Base-by-base conservation (phyloP, 2,113 vertebrate genomes). In the Mungos mungo region DNA sequence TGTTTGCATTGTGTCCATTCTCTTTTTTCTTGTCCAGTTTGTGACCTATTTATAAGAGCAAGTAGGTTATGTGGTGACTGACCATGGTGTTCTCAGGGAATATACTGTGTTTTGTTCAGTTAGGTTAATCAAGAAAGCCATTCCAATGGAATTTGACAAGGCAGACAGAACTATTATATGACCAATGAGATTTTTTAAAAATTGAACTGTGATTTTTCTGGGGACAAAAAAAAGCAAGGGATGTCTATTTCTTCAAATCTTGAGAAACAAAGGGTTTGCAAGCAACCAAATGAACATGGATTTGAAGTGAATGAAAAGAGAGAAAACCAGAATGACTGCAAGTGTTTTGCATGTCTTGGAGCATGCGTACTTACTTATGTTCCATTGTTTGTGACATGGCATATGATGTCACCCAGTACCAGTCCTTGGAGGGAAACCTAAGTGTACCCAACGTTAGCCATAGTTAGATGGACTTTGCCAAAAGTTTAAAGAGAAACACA, bases 401-500 rank as follows among this genome's bases (percentile, higher is more conserved):
- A 81, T 29, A 60, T 97, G 98, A 98, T 98, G 96, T 98, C 97
- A 97, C 95, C 94, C 94, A 23, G 63, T 63, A 69, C 97, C 96
- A 95, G 90, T 97, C 97, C 95, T 81, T 94, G 88, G 93, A 90
- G 93, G 27, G 97, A 95, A 90, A 82, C 94, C 93, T 74, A 81
- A 96, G 68, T 96, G 92, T 93, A 96, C 98, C 95, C 95, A 72
- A 91, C 33, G 81, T 66, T 98, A 97, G 98, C 98, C 96, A 93
- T 97, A 98, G 94, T 95, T 97, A 84, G 97, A 91, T 95, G 88
- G 98, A 98, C 97, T 95, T 65, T 98, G 98, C 98, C 98, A 98
- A 84, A 96, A 96, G 82, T 98, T 98, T 99, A 98, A 99, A 95
- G 97, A 98, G 98, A 99, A 99, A 98, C 99, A 98, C 82, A 98